Percentiles rank a stretch among this genome's conserved stretches.
phyloP scores from a whole-genome alignment of 2,797 vertebrate genomes.

The Sternarchorhynchus goeldii region DNA sequence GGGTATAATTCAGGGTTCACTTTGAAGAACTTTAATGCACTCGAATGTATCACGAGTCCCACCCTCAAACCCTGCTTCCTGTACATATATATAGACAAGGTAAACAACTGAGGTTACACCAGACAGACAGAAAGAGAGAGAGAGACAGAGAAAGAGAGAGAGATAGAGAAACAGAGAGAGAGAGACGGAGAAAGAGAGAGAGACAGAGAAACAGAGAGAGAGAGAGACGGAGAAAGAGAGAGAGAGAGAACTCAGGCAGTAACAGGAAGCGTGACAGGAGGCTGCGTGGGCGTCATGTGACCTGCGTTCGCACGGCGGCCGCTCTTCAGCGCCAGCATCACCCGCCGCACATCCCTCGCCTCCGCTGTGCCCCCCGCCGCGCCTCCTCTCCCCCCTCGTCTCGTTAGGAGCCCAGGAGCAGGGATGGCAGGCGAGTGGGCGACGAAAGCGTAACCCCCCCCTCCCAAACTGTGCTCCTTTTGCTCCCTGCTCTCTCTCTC shows the following conservation, averaged over 20 bases:
- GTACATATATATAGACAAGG: not conserved
- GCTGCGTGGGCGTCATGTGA: constrained; percentile 46
- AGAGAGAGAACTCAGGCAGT: constrained; percentile 35
- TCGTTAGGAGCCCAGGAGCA: constrained; percentile 54
- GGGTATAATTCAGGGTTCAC: not conserved
- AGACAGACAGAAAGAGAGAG: not conserved
- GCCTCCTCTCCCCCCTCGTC: constrained; percentile 34
- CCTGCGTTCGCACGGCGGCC: constrained; percentile 16
- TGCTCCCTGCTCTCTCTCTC: constrained; percentile 6
- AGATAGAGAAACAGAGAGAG: not conserved
- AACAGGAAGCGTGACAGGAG: constrained; percentile 48
- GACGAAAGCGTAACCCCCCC: constrained; percentile 49
- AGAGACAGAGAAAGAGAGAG: constrained; percentile 14
- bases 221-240: constrained; percentile 5
- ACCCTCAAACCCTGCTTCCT: constrained; percentile 10
- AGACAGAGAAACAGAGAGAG: constrained; percentile 4
- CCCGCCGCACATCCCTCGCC: constrained; percentile 37
- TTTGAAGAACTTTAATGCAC: constrained; percentile 13
- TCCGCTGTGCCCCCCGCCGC: constrained; percentile 3
- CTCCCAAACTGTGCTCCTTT: constrained; percentile 25
- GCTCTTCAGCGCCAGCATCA: constrained; percentile 44
- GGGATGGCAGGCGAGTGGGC: constrained; percentile 53
- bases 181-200: not conserved
- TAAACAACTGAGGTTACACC: constrained; percentile 12
- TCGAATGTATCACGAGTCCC: constrained; percentile 1